Base-by-base conservation (phyloP, 2,797 vertebrate genomes). In the Poecilia gillii region DNA sequence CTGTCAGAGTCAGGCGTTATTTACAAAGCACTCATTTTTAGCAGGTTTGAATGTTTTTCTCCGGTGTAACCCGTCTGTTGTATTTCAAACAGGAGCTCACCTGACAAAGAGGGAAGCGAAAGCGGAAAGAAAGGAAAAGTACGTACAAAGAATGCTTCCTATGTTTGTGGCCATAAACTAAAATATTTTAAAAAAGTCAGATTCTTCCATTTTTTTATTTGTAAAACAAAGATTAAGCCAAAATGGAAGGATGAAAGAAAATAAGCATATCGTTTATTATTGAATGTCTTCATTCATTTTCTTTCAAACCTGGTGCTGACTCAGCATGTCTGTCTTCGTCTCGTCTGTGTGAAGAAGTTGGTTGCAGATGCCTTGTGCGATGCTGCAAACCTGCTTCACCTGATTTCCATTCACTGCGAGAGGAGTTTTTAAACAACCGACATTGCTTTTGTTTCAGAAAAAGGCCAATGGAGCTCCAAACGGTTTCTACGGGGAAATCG, bases 401-500 rank as follows among this genome's bases (percentile, higher is more conserved):
- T 62, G n/a, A 33, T 62, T 64, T 39, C 57, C 36, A 68, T 41
- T 43, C 41, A 43, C 45, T 14, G 25, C 43, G 3, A 25, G 57
- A 25, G 11, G 14, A 9, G 16, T 3, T 71, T 25, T 33, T 23
- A 45, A 43, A 23, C 4, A 5, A 43, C 36, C 20, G 6, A 31
- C 85, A 53, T 76, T 16, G 62, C 94, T 80, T 59, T 86, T 83
- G 77, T 75, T 18, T 57, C 92, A 99, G 98, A 99, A 97, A 96
- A 99, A 98, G 93, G 93, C 96, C 31, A 99, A 99, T 0, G 98
- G 98, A 36, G 98, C 98, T 57, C 97, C 97, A 0, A 99, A 99
- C 87, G 98, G 98, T 88, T 99, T 99, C 94, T 99, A 98, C 16
- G 97, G 98, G 0, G 98, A 99, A 94, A 99, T 99, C 51, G 98